Evolutionary conservation across 2,888 invertebrate species (phyloP), one percentile per base, ranked within the genome.

Genomic region (Heliconius hortense): DNA sequence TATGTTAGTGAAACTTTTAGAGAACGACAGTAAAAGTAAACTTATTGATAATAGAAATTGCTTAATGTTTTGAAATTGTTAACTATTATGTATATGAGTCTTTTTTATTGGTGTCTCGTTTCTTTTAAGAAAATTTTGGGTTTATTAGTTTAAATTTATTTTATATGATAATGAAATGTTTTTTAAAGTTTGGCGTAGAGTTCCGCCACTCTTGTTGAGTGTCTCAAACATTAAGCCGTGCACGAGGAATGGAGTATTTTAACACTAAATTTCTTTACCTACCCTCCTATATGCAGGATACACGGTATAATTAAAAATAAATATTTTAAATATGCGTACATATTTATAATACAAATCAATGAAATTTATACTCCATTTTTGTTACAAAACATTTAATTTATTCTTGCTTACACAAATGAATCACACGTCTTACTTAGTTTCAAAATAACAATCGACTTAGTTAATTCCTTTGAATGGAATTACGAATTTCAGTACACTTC

Each of bases 1-100:
- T 67, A 67, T 43, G 67, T 67, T 67, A 67, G 67, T 67, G 67
- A 26, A 67, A 67, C 67, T 67, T 67, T 67, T 2, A 48, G 15
- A 24, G 10, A 67, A 48, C 24, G 43, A 67, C 48, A 67, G 67
- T 67, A 67, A 67, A 67, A 67, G 67, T 67, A 26, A 18, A 21
- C 21, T 21, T 64, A 21, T 63, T 63, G 31, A 63, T 31, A 63
- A 63, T 31, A n/a, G n/a, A 63, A n/a, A 21, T 35, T 63, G 63
- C 31, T 35, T 63, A 35, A 62, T 18, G 31, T 63, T 63, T 64
- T 64, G 11, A 35, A 64, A 35, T 64, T 31, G 28, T 10, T 10
- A 11, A 35, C 28, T 7, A 35, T 35, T 35, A 64, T 31, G 64
- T 35, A 7, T 62, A 5, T 62, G n/a, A 11, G 0, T 35, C 0